Base-by-base conservation (phyloP, 2,113 vertebrate species). In the Tetrax tetrax region DNA sequence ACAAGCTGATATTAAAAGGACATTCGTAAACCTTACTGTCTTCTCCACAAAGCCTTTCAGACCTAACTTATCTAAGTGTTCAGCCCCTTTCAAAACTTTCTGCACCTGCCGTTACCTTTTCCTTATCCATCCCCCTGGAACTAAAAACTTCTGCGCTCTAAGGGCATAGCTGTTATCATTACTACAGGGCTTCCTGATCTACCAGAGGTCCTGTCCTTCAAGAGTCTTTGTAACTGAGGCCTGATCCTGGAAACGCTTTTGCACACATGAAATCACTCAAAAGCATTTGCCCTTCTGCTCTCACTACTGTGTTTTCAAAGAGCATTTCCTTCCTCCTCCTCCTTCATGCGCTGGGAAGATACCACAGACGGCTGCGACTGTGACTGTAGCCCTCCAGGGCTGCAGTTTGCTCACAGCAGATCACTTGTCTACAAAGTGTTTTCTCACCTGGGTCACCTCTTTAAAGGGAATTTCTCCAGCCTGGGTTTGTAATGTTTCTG, bases 371-470 rank as follows among this genome's bases (percentile, higher is more conserved):
- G 72, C 65, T 91, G 48, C 56, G 71, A 93, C 93, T 86, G 92
- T 50, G 59, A 15, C 60, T 84, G 74, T 72, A 89, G 87, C 91
- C 47, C 68, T 85, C 75, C 28, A 20, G 71, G 79, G 37, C 79
- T 94, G 89, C 82, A 85, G 96, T 96, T 96, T 94, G 77, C 86
- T 95, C 79, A 45, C 51, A 90, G 70, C 74, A 96, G 86, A 97
- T 95, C 93, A 93, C 87, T 97, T 92, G 87, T 87, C 93, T 96
- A 93, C 92, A 96, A 95, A 91, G 76, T 23, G 14, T 97, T 97
- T 96, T 97, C 96, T 97, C 91, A 97, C 97, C 94, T 94, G 87
- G 93, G 80, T 95, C 89, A 92, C 81, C 85, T 97, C 93, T 96
- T 96, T 95, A 95, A 95, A 96, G 84, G 90, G 89, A 96, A 94